Evolutionary conservation across 2,113 vertebrate genomes (phyloP).

Genomic region (Elaphurus davidianus): DNA sequence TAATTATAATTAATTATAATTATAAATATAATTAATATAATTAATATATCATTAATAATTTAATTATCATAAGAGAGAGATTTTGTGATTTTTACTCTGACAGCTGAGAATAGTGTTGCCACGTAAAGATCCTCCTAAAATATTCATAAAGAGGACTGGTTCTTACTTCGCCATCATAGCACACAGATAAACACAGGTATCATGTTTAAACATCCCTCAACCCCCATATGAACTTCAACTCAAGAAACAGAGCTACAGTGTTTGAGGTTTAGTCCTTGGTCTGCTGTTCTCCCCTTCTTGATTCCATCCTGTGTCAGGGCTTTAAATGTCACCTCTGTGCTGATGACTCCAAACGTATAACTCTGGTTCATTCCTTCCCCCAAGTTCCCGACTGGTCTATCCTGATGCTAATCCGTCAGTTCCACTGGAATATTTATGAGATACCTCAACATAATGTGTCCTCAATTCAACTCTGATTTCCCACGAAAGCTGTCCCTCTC

Average conservation of each 20-base stretch:
- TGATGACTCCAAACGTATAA: neutral
- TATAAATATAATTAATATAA: no score
- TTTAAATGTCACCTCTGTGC: neutral
- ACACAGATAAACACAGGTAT: neutral
- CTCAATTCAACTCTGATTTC: neutral
- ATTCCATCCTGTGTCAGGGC: neutral
- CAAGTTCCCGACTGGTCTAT: neutral
- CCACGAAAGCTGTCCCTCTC: neutral
- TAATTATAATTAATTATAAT: no score
- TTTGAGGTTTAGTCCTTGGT: neutral
- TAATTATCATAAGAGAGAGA: neutral
- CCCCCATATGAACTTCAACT: neutral
- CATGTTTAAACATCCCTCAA: neutral
- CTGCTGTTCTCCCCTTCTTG: neutral
- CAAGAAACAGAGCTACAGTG: neutral
- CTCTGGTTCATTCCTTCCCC: neutral
- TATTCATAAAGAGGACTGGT: neutral
- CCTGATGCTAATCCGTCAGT: neutral
- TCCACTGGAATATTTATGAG: neutral
- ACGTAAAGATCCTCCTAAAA: neutral
- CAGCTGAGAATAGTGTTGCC: neutral
- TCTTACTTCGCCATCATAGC: neutral
- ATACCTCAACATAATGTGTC: neutral
- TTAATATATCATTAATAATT: no score
- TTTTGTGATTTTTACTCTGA: neutral